Percentiles rank a stretch among this genome's conserved stretches.
Evolutionary conservation across 2,888 invertebrate species (phyloP).

Genomic region (Hylaea fasciaria): DNA sequence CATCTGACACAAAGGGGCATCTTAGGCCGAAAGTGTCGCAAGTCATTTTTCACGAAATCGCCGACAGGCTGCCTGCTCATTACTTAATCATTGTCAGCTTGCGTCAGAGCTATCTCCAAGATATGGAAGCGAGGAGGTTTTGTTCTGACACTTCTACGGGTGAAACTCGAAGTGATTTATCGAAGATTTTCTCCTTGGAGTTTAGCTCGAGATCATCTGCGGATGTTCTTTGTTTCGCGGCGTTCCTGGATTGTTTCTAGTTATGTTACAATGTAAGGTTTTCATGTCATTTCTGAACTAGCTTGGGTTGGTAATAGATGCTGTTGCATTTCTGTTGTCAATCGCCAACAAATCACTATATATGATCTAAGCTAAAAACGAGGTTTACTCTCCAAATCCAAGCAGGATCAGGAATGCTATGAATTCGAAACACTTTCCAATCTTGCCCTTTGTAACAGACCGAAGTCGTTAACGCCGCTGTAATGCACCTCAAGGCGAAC

Average conservation of each 20-base stretch:
- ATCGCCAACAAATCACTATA: too few species aligned
- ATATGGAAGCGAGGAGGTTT: constrained; percentile 48
- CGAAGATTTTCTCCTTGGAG: constrained; percentile 44
- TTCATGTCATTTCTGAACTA: too few species aligned
- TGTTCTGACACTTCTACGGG: constrained; percentile 60
- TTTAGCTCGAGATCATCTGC: constrained; percentile 21
- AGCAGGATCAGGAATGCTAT: constrained; percentile 26
- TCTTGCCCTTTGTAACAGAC: constrained; percentile 30
- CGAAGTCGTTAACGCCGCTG: constrained; percentile 44
- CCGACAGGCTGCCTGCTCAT: constrained; percentile 40
- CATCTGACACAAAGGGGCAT: constrained; percentile 32
- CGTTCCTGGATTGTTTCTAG: not conserved
- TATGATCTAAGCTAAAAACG: not conserved
- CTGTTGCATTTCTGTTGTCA: too few species aligned
- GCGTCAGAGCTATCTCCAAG: constrained; percentile 31
- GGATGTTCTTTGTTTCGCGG: constrained; percentile 6
- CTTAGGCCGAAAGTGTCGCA: constrained; percentile 29
- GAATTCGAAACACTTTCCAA: constrained; percentile 35
- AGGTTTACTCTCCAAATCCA: constrained; percentile 19
- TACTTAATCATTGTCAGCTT: constrained; percentile 46
- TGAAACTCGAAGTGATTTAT: constrained; percentile 64
- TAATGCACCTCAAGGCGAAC: constrained; percentile 61
- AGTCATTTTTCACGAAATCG: constrained; percentile 42
- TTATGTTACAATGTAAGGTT: not conserved
- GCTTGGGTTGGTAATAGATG: too few species aligned